Evolutionary conservation across 2,888 invertebrate species (phyloP), one percentile per base, ranked within the genome.

Genomic region (Heliconius ismenius): DNA sequence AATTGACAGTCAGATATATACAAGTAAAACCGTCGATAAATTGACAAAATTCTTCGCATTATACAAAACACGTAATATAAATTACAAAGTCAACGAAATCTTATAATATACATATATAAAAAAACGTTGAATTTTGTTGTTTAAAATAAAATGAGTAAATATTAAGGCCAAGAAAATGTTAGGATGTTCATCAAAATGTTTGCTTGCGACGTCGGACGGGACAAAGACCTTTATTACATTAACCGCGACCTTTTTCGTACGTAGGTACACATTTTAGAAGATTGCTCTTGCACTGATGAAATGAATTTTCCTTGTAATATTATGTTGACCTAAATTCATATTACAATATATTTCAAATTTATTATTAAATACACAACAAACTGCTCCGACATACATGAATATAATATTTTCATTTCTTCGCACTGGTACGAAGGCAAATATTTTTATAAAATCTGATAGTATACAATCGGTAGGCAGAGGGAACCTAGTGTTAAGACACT

Each of bases 191-290:
- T 76, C 76, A 73, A 76, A 74, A 78, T 76, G 74, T 78, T 76
- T 70, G 58, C 58, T 70, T 63, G 54, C 68, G 68, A 63, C 32
- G 73, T 39, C 32, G 76, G 36, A 74, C 60, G 73, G 76, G 64
- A 64, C 70, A 74, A 67, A 78, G 76, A 70, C 76, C 76, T 78
- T 76, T 78, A 76, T 76, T 76, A 76, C 64, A 58, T 76, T 73
- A 78, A 39, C 62, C 65, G 36, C 73, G 76, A 74, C 74, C 69
- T 69, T 43, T 76, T 64, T 26, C 73, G 62, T 68, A 62, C 36
- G 73, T 32, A 32, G 32, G 32, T 73, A 73, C 73, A 73, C 73
- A 68, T 72, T 76, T 68, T 69, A 62, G 76, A 76, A 62, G 62
- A 73, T 76, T 73, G 62, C 63, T 62, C 43, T 39, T 62, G 62